These are phyloP conservation scores for Aphyosemion australe DNA, from an alignment of 2,113 vertebrate species.

Conservation along the genomic window DNA sequence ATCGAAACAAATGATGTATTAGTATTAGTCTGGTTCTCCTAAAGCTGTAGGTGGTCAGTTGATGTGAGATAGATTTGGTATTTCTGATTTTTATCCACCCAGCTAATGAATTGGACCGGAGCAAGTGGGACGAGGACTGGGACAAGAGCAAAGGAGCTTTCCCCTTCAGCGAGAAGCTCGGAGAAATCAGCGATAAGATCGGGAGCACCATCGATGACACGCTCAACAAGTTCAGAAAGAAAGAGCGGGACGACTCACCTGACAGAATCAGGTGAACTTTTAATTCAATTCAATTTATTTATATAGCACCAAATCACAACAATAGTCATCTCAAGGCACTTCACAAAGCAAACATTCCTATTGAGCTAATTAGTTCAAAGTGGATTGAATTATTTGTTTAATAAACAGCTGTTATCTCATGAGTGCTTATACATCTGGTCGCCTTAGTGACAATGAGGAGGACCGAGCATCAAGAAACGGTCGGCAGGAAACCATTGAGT, in stretches of 20 bases:
- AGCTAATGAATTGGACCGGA: conserved; percentile 83
- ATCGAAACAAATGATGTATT: no score
- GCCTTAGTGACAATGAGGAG: conserved; percentile 90
- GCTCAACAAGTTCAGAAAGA: conserved; percentile 96
- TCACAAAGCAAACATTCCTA: no score
- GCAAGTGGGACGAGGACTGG: conserved; percentile 98
- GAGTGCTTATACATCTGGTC: conserved; percentile 22
- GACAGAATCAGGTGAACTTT: conserved; percentile 88
- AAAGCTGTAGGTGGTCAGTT: not conserved
- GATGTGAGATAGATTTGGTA: not conserved
- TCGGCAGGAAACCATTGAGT: conserved; percentile 84
- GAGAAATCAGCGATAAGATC: conserved; percentile 96
- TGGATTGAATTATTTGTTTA: no score
- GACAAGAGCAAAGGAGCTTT: conserved; percentile 91
- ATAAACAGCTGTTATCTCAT: not conserved
- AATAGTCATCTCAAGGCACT: no score
- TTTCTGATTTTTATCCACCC: conserved; percentile 14
- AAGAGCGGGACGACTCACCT: conserved; percentile 93
- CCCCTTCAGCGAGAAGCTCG: conserved; percentile 96
- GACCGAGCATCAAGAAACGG: conserved; percentile 85
- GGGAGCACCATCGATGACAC: conserved; percentile 97
- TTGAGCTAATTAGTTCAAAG: no score
- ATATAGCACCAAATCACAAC: no score
- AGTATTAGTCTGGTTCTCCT: no score
- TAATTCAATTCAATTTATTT: no score